Conservation (phyloP, 2,113 vertebrate genomes). For the Poeciliopsis prolifica region DNA sequence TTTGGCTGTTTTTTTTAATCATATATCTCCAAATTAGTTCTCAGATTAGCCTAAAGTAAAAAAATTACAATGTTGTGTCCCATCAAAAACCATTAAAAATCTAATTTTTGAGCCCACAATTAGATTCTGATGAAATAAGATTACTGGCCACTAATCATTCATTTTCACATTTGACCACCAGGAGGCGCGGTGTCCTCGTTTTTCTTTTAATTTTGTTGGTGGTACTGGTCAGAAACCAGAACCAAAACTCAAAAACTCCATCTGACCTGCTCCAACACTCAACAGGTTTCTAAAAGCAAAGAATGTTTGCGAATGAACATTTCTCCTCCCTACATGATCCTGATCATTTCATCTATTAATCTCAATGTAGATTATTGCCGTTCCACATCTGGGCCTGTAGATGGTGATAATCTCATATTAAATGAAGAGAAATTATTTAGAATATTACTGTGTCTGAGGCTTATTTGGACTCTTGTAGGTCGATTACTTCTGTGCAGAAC, state of each 20-base stretch:
- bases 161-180: not conserved
- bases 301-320: too few species aligned
- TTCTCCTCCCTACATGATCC: too few species aligned
- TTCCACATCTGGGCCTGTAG: constrained; percentile 9
- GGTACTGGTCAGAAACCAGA: too few species aligned
- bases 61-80: too few species aligned
- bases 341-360: too few species aligned
- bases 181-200: not conserved
- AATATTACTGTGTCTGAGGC: not conserved
- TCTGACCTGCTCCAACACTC: too few species aligned
- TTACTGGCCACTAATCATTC: not conserved
- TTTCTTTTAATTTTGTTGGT: too few species aligned
- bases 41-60: not conserved
- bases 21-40: not conserved
- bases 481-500: not conserved
- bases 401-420: constrained; percentile 33
- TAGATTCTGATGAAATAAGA: too few species aligned
- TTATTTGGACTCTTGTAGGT: not conserved
- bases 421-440: not conserved
- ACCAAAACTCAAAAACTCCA: too few species aligned
- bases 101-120: too few species aligned
- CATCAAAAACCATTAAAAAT: too few species aligned
- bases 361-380: not conserved
- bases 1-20: not conserved
- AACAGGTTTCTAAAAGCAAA: too few species aligned